Evolutionary conservation across 2,113 vertebrate genomes (phyloP).

Genomic region (zebrafish (Danio rerio)): DNA sequence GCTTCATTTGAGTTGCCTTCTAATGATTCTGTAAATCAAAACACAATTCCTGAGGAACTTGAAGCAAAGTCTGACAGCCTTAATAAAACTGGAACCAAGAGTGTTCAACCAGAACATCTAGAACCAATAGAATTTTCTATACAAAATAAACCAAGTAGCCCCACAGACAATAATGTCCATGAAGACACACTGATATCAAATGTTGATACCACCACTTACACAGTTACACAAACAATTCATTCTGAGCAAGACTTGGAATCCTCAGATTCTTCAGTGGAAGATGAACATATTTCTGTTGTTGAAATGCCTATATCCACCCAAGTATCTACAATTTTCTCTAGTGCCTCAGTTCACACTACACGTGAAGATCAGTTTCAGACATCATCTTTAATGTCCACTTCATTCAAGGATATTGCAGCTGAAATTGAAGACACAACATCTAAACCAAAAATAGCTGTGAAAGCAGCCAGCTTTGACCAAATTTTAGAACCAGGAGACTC

Average conservation of each 20-base stretch:
- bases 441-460: constrained; percentile 82
- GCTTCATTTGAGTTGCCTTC: neutral
- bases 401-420: constrained; percentile 64
- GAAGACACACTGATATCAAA: constrained; percentile 73
- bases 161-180: constrained; percentile 71
- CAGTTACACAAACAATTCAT: constrained; percentile 68
- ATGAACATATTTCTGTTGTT: constrained; percentile 87
- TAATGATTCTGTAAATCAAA: neutral
- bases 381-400: constrained; percentile 55
- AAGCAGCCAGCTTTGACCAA: constrained; percentile 63
- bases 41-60: neutral
- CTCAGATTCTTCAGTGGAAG: constrained; percentile 89
- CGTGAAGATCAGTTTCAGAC: constrained; percentile 56
- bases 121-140: neutral
- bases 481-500: constrained; percentile 53
- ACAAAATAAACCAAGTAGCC: constrained; percentile 38
- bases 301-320: constrained; percentile 82
- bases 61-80: neutral
- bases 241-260: constrained; percentile 78
- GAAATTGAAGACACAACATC: constrained; percentile 74
- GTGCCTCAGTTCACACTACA: constrained; percentile 21
- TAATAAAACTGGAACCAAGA: neutral
- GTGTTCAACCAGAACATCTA: constrained; percentile 25
- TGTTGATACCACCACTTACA: constrained; percentile 75
- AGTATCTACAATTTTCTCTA: constrained; percentile 65